phyloP scores from a whole-genome alignment of 2,888 invertebrate species.

The Perdita meconis region DNA sequence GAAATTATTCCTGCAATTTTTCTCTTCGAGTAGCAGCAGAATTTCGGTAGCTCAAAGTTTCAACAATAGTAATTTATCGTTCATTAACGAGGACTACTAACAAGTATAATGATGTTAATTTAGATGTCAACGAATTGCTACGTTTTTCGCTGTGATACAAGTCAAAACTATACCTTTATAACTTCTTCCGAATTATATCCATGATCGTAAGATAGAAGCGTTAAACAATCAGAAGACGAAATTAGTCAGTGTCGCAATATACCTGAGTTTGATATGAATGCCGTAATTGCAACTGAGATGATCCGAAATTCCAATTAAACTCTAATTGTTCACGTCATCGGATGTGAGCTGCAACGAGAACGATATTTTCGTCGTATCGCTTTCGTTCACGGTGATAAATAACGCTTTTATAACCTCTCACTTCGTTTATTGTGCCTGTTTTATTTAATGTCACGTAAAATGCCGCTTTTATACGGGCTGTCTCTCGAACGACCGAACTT shows the following conservation, averaged over 20 bases:
- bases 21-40: not conserved
- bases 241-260: slow-evolving; percentile 1
- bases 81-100: not conserved
- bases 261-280: slow-evolving; percentile 1
- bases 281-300: not conserved
- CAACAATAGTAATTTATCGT: not conserved
- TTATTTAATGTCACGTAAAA: slow-evolving; percentile 34
- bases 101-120: no score
- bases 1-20: slow-evolving; percentile 1
- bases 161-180: no score
- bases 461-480: not conserved
- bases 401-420: slow-evolving; percentile 36
- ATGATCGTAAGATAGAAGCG: not conserved
- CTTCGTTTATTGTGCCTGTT: slow-evolving; percentile 39
- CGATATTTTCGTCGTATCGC: slow-evolving; percentile 29
- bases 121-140: no score
- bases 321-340: slow-evolving; percentile 38
- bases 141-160: no score
- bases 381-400: slow-evolving; percentile 45
- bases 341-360: slow-evolving; percentile 13
- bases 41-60: not conserved
- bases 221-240: not conserved
- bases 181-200: not conserved
- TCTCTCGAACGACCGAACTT: slow-evolving; percentile 7
- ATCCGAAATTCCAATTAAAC: slow-evolving; percentile 29